Conservation (phyloP, 2,888 invertebrate genomes). For the Carpatolechia fugitivella region DNA sequence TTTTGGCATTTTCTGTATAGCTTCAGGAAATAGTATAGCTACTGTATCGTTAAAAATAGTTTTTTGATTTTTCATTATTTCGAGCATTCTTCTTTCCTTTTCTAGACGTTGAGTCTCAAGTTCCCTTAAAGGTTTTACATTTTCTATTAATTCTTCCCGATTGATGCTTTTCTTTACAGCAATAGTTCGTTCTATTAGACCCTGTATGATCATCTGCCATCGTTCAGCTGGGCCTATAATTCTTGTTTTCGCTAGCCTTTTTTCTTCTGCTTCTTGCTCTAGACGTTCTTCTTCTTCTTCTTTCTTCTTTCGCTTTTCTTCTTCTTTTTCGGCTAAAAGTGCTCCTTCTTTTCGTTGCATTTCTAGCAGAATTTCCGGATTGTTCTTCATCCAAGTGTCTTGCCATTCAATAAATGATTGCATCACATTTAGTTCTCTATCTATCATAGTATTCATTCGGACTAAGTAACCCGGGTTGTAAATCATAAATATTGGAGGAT, state of each 20-base stretch:
- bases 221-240: conserved; percentile 71
- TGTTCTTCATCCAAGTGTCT: conserved; percentile 73
- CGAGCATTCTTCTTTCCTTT: conserved; percentile 78
- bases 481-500: conserved; percentile 76
- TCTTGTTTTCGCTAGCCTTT: conserved; percentile 57
- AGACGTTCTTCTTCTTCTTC: conserved; percentile 68
- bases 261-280: conserved; percentile 73
- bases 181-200: conserved; percentile 82
- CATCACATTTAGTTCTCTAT: conserved; percentile 76
- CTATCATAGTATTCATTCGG: conserved; percentile 66
- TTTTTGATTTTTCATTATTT: conserved; percentile 78
- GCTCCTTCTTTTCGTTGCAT: conserved; percentile 63
- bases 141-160: conserved; percentile 78
- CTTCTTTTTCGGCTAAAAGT: conserved; percentile 62
- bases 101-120: conserved; percentile 77
- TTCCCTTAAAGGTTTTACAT: conserved; percentile 80
- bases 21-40: conserved; percentile 80
- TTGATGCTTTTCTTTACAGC: conserved; percentile 82
- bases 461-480: conserved; percentile 58
- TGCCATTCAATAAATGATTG: conserved; percentile 80
- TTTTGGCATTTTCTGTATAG: conserved; percentile 67
- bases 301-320: conserved; percentile 54
- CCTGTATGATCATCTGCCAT: conserved; percentile 82
- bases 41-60: conserved; percentile 83
- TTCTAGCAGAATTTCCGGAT: conserved; percentile 58